phyloP scores from a whole-genome alignment of 2,113 vertebrate species.

The Phoxinus phoxinus region DNA sequence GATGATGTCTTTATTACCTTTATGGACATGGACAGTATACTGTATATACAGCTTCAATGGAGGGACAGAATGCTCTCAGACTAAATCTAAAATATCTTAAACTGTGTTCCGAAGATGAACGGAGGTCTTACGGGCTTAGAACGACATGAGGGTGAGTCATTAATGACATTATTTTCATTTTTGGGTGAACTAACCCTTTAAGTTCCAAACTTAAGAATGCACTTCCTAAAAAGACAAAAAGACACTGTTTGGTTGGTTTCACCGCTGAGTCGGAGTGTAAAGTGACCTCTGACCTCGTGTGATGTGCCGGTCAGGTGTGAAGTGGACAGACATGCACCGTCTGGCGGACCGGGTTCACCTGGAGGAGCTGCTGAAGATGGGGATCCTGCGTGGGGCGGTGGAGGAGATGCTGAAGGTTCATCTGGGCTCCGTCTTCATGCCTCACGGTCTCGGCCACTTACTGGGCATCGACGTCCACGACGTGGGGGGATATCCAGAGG shows the following conservation, averaged over 20 bases:
- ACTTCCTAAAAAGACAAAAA: not conserved
- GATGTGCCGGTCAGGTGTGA: slow-evolving; percentile 76
- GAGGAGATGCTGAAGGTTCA: slow-evolving; percentile 93
- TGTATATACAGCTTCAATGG: too few species aligned
- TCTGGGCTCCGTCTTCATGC: slow-evolving; percentile 94
- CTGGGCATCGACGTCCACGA: slow-evolving; percentile 97
- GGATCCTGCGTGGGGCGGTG: slow-evolving; percentile 82
- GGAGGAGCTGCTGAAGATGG: slow-evolving; percentile 87
- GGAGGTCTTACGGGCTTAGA: too few species aligned
- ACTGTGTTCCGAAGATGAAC: too few species aligned
- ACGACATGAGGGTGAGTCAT: too few species aligned
- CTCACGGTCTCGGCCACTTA: slow-evolving; percentile 94
- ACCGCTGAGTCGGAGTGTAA: not conserved
- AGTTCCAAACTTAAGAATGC: too few species aligned
- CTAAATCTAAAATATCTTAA: too few species aligned
- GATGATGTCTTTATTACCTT: too few species aligned
- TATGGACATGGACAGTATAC: too few species aligned
- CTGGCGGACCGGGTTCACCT: slow-evolving; percentile 90
- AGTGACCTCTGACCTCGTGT: not conserved
- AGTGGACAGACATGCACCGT: slow-evolving; percentile 94
- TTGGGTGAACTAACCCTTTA: too few species aligned
- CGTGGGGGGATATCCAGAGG: slow-evolving; percentile 96
- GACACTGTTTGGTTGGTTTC: not conserved
- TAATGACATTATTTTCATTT: too few species aligned
- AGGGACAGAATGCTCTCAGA: too few species aligned